Evolutionary conservation across 2,113 vertebrate species (phyloP), one percentile per base, ranked within the genome.

Genomic region (Pterophyllum scalare): DNA sequence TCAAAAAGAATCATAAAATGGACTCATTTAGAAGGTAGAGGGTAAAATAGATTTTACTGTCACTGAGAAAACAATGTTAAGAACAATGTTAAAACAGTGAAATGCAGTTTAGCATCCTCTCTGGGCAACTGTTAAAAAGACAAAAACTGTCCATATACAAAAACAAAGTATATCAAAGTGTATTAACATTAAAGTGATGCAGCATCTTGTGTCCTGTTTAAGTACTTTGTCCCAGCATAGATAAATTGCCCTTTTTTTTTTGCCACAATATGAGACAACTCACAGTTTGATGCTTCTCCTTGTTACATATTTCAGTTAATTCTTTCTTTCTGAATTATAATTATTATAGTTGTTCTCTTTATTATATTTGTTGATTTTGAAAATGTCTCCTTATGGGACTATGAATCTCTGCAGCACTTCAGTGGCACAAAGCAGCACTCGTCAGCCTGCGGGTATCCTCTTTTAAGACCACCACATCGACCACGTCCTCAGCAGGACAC

Each of bases 401-500:
- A n/a, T 83, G 83, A 77, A 88, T 15, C 46, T 15, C n/a, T 35
- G 22, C 52, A 61, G 60, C 58, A 20, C 40, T 58, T 77, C 28
- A 28, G 81, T 62, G 74, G 28, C 28, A 28, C 28, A 28, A 28
- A 28, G 28, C 28, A 28, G 28, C 28, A 28, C 28, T 28, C 3
- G 1, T 28, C 28, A n/a, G 54, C 46, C 58, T 59, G n/a, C 67
- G 52, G 62, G 57, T 87, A 61, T 86, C 17, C 28, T 28, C 28
- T 28, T 28, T 28, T 2, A 28, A 28, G 3, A 28, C 28, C 28
- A 13, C 7, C 60, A 79, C 58, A 33, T 10, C 59, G 40, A 78
- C 59, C 26, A 17, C 5, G 1, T 60, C 31, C 80, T 81, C 80
- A 65, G 86, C 4, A 74, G 87, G 87, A 93, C 91, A 81, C 82